Evolutionary conservation across 1,140 invertebrate genomes (phyloP).

Genomic region (Lordiphosa clarofinis): DNA sequence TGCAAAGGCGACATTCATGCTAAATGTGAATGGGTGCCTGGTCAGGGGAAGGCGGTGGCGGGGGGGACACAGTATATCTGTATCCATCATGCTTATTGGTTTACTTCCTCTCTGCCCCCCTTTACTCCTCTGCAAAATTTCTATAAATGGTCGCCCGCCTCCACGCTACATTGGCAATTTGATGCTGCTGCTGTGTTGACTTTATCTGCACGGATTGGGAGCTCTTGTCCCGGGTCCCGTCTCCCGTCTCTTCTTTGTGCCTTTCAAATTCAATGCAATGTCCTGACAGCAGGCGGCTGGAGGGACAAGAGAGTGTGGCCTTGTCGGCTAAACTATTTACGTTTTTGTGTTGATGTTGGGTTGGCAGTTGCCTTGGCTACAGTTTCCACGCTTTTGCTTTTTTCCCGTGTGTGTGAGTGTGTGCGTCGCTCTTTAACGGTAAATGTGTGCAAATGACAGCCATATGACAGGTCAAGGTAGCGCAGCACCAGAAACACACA

Average conservation of each 20-base stretch:
- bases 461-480: conserved; percentile 64
- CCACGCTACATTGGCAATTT: conserved; percentile 20
- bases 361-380: conserved; percentile 54
- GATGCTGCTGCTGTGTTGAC: conserved; percentile 35
- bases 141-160: conserved; percentile 54
- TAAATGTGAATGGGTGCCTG: conserved; percentile 32
- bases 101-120: not conserved
- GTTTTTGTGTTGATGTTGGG: conserved; percentile 13
- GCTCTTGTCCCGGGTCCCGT: conserved; percentile 9
- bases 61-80: conserved; percentile 26
- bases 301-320: conserved; percentile 17
- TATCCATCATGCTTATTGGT: conserved; percentile 58
- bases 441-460: conserved; percentile 72
- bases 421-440: conserved; percentile 54
- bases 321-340: conserved; percentile 61
- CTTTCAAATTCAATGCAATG: conserved; percentile 68
- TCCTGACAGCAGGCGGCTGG: conserved; percentile 10
- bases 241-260: conserved; percentile 37
- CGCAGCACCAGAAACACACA: conserved; percentile 26
- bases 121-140: conserved; percentile 40
- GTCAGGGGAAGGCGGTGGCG: no score
- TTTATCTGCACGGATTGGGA: conserved; percentile 43
- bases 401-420: conserved; percentile 3
- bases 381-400: conserved; percentile 12
- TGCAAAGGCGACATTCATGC: conserved; percentile 72